phyloP scores from a whole-genome alignment of 2,797 vertebrate genomes.

The Emys orbicularis region DNA sequence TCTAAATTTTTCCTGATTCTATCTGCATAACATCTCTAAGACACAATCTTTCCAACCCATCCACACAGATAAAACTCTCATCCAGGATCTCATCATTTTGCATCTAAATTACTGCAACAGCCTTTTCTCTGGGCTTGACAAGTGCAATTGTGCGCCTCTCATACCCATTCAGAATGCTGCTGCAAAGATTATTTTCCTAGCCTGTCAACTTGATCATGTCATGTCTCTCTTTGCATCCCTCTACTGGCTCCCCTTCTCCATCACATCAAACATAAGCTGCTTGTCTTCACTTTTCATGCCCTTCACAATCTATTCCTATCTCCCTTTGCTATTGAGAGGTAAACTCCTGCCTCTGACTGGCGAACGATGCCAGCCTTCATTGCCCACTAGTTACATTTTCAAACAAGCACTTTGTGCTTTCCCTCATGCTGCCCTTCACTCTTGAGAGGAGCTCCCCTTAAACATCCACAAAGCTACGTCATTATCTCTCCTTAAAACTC shows the following conservation, averaged over 20 bases:
- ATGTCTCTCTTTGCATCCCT: background rate
- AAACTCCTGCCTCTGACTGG: background rate
- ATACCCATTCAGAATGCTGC: background rate
- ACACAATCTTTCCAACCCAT: background rate
- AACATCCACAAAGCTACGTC: background rate
- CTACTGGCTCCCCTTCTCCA: background rate
- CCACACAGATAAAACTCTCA: background rate
- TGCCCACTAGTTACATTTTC: background rate
- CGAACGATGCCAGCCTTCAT: background rate
- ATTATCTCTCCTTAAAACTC: background rate
- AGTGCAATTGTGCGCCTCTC: background rate
- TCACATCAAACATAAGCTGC: background rate
- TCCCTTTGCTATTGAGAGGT: background rate
- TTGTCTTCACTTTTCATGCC: background rate
- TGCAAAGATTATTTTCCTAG: background rate
- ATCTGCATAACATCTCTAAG: background rate
- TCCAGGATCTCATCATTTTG: background rate
- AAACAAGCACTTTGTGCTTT: background rate
- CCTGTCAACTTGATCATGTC: background rate
- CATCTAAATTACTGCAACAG: background rate
- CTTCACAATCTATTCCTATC: background rate
- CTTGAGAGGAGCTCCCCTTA: background rate
- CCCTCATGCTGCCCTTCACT: background rate
- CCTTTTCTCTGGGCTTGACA: background rate
- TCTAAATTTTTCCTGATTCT: background rate